phyloP scores from a whole-genome alignment of 1,140 invertebrate genomes.

The Macrocentrus cingulum region DNA sequence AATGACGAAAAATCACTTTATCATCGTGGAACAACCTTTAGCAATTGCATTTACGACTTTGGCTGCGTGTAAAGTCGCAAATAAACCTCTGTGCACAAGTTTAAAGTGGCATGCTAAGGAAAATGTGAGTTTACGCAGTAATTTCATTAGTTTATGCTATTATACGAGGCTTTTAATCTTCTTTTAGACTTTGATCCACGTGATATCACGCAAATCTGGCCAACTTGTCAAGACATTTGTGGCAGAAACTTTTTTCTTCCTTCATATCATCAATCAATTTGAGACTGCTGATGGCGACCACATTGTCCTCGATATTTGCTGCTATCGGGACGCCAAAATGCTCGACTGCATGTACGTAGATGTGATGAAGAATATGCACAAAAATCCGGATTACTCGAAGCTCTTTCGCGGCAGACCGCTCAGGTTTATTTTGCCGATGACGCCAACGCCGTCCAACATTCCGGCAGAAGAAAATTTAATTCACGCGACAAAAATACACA shows the following conservation, averaged over 20 bases:
- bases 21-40: conserved; percentile 83
- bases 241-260: conserved; percentile 78
- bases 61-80: conserved; percentile 62
- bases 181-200: conserved; percentile 73
- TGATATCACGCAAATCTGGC: conserved; percentile 68
- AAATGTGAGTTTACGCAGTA: conserved; percentile 56
- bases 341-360: conserved; percentile 84
- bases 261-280: conserved; percentile 89
- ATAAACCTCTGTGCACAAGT: conserved; percentile 64
- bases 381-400: conserved; percentile 76
- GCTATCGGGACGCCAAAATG: conserved; percentile 79
- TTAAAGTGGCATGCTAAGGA: conserved; percentile 75
- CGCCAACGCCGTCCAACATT: conserved; percentile 22
- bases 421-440: conserved; percentile 70
- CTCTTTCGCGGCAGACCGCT: conserved; percentile 77
- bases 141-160: too few species aligned
- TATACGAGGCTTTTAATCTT: conserved; percentile 9
- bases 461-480: conserved; percentile 56
- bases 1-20: conserved; percentile 79
- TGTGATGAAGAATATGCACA: conserved; percentile 75
- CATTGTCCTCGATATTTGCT: conserved; percentile 78
- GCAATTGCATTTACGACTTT: conserved; percentile 67
- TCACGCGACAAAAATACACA: conserved; percentile 37
- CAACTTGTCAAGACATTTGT: conserved; percentile 64
- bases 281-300: conserved; percentile 69